Base-by-base conservation (phyloP, 1,140 invertebrate genomes). In the Heterodera carotae region DNA sequence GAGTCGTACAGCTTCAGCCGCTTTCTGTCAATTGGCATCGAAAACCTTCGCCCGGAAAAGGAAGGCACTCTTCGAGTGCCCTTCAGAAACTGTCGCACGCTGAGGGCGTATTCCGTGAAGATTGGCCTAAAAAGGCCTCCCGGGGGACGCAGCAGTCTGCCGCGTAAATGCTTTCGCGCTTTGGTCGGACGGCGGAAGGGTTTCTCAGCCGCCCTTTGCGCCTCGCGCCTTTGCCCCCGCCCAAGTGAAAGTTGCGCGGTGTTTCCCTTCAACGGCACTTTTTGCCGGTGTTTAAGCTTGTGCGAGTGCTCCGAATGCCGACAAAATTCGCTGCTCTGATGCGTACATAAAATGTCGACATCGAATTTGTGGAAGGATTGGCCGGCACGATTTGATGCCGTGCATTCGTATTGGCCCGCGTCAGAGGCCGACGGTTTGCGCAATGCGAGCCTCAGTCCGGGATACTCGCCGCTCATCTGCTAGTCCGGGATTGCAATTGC, bases 331-430 rank as follows among this genome's bases (percentile, higher is more conserved):
- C 80, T 82, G 68, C 59, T 64, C 69, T 15, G 6, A 77, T 68
- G 77, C 84, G 81, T 86, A 86, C 85, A 86, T 67, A 86, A 62
- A 29, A 87, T 82, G 39, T 85, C 82, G 34, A 86, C 83, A 33
- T 69, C 62, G 77, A 86, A 86, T 33, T 88, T 84, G 33, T 75
- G 74, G 8, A 77, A 69, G n/a, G 82, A 66, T 76, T 86, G 85
- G 15, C 85, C 85, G 10, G 85, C 85, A 15, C 85, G 76, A 69
- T 86, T 86, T 31, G 80, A 69, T 0, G 86, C 85, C 8, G 86
- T 75, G 60, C 85, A 86, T 29, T 81, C 78, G 75, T 82, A 87
- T 34, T 82, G 62, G 67, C 86, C 86, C 27, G 84, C 83, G 56
- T 86, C 83, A 1, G 71, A 64, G 15, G 86, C 27, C 10, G 66